Base-by-base conservation (phyloP, 2,113 vertebrate genomes). In the Marcusenius ussheri region DNA sequence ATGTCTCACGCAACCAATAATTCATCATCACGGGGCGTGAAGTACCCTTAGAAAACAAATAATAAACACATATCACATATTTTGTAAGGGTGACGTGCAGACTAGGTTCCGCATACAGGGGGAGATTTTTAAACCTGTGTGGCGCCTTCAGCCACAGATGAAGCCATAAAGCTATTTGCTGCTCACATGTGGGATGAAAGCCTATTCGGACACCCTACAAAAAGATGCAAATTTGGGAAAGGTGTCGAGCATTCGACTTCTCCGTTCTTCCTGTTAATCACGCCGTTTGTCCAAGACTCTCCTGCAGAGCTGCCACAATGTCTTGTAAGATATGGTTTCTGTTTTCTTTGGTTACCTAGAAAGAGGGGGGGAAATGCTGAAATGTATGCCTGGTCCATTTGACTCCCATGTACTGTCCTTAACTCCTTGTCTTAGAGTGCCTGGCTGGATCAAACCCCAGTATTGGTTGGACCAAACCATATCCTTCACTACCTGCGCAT, bases 281-380 rank as follows among this genome's bases (percentile, higher is more conserved):
- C 46, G 45, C 1, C 80, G 83, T 47, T 92, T 91, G 95, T 92
- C 95, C 94, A 62, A 95, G 90, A 94, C 96, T 95, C 24, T 95
- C 96, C 91, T 96, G 96, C 62, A 98, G 92, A 0, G 95, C 91
- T 46, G 93, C 91, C 91, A 98, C 90, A 88, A 99, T 94, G 42
- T 98, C 97, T 84, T 95, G 94, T 45, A 98, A 94, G 91, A 98
- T 92, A 91, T 56, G 66, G 92, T 96, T 95, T 95, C 98, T 96
- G 95, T 98, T 99, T 84, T 99, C 98, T 91, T 96, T 99, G 13
- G 96, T 97, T 91, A 99, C 96, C 98, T 99, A 31, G n/a, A 13
- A 70, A 70, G 27, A 70, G n/a, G 92, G 47, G 42, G 46, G 24
- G n/a, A 90, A 89, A 93, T 93, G 0, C n/a, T 89, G 90, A 62